Evolutionary conservation across 2,888 invertebrate species (phyloP).

Genomic region (Dugesia japonica): DNA sequence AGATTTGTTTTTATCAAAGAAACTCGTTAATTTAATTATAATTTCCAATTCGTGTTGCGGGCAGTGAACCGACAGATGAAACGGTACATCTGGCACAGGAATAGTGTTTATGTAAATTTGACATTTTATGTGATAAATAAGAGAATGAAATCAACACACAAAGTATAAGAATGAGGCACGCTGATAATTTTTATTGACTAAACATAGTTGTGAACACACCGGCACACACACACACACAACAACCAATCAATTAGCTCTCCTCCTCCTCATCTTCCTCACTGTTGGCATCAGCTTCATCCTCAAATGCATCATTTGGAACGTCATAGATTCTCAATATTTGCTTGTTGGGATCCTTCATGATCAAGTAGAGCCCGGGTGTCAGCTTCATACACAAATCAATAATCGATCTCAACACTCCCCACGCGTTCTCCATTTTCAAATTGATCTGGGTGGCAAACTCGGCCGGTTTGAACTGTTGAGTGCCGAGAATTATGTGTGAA

Average conservation of each 20-base stretch:
- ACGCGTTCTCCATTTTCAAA: conserved; percentile 95
- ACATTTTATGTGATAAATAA: no score
- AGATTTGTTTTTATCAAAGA: no score
- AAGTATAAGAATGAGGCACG: no score
- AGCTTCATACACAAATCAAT: conserved; percentile 91
- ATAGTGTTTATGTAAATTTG: no score
- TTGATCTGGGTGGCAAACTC: conserved; percentile 97
- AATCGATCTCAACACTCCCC: conserved; percentile 91
- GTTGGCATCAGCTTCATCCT: conserved; percentile 81
- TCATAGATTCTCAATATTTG: conserved; percentile 56
- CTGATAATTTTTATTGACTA: no score
- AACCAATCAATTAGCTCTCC: conserved; percentile 36
- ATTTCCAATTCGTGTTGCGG: no score
- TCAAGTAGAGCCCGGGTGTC: conserved; percentile 77
- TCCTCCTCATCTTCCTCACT: conserved; percentile 56
- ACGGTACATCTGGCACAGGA: no score
- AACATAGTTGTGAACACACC: no score
- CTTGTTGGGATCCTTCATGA: conserved; percentile 97
- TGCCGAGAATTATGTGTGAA: conserved; percentile 80
- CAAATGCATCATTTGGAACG: conserved; percentile 94
- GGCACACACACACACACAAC: no score
- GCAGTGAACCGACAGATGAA: no score
- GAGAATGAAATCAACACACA: no score
- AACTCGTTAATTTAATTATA: no score
- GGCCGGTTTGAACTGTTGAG: conserved; percentile 88